Percentiles rank a stretch among this genome's conserved stretches.
phyloP scores from a whole-genome alignment of 2,888 invertebrate species.

The Mythimna ferrago region DNA sequence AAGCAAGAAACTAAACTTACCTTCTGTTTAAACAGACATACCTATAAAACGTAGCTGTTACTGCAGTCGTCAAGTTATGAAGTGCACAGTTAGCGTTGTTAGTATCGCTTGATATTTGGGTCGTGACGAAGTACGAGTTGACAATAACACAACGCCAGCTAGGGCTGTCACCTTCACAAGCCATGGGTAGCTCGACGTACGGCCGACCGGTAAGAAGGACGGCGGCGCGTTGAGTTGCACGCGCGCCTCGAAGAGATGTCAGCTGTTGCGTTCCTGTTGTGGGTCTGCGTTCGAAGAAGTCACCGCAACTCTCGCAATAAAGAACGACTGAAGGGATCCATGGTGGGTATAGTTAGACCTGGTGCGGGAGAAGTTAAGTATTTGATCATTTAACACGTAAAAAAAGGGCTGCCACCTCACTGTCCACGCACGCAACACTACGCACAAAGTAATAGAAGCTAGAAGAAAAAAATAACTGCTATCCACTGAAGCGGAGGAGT shows the following conservation, averaged over 20 bases:
- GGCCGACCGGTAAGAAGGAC: no score
- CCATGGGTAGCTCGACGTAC: no score
- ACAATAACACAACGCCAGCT: slow-evolving; percentile 64
- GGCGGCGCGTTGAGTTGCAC: no score
- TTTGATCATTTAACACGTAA: no score
- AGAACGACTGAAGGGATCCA: no score
- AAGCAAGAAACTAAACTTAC: slow-evolving; percentile 5
- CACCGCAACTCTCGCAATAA: no score
- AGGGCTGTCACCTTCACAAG: slow-evolving; percentile 60
- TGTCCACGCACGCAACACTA: background rate
- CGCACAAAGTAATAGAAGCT: background rate
- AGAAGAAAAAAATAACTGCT: background rate
- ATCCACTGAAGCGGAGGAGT: background rate
- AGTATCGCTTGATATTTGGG: slow-evolving; percentile 76
- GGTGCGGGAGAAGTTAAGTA: no score
- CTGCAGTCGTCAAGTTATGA: slow-evolving; percentile 31
- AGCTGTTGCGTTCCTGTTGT: no score
- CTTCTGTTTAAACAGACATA: slow-evolving; percentile 20
- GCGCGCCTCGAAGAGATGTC: no score
- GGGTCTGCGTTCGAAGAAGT: no score
- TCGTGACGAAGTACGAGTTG: slow-evolving; percentile 74
- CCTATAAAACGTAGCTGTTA: slow-evolving; percentile 4
- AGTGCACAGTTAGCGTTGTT: slow-evolving; percentile 69
- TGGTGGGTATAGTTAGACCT: no score
- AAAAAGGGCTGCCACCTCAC: no score